Conservation (phyloP, 2,797 vertebrate genomes). For the Poeciliopsis presidionis region DNA sequence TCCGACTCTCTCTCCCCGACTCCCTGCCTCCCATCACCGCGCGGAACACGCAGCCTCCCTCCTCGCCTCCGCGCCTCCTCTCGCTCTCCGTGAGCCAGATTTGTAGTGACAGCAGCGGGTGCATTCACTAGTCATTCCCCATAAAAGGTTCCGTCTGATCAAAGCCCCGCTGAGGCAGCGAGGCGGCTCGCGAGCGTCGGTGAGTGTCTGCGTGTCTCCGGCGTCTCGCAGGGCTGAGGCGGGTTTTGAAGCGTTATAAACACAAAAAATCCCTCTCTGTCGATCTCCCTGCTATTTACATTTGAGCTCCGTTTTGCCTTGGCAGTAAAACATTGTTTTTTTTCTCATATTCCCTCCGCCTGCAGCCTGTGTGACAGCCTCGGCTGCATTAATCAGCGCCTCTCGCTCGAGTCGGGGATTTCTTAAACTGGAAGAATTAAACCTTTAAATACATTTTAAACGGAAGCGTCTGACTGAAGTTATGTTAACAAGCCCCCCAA, state of each 20-base stretch:
- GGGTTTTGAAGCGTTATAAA: constrained; percentile 76
- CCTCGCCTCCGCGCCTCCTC: constrained; percentile 46
- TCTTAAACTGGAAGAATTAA: constrained; percentile 73
- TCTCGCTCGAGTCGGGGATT: constrained; percentile 48
- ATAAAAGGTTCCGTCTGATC: constrained; percentile 84
- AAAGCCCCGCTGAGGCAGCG: constrained; percentile 77
- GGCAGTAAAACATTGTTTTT: constrained; percentile 77
- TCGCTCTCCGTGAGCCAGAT: constrained; percentile 76
- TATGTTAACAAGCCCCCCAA: constrained; percentile 71
- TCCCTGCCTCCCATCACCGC: constrained; percentile 14
- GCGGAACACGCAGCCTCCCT: not conserved
- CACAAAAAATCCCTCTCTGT: constrained; percentile 58
- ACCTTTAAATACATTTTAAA: constrained; percentile 80
- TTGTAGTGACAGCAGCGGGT: constrained; percentile 85
- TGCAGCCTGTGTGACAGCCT: constrained; percentile 73
- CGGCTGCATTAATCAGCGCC: constrained; percentile 71
- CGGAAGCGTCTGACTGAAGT: constrained; percentile 70
- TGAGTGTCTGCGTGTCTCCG: constrained; percentile 74
- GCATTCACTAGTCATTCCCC: constrained; percentile 82
- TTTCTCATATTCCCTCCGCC: constrained; percentile 56
- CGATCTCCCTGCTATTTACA: constrained; percentile 81
- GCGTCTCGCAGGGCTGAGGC: constrained; percentile 78
- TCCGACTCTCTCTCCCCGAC: constrained; percentile 29
- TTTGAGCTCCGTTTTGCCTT: constrained; percentile 80
- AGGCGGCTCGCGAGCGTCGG: constrained; percentile 70